Percentiles rank a stretch among this genome's conserved stretches.
Conservation (phyloP, 2,888 invertebrate species). For the Flabesymbios commensalis region DNA sequence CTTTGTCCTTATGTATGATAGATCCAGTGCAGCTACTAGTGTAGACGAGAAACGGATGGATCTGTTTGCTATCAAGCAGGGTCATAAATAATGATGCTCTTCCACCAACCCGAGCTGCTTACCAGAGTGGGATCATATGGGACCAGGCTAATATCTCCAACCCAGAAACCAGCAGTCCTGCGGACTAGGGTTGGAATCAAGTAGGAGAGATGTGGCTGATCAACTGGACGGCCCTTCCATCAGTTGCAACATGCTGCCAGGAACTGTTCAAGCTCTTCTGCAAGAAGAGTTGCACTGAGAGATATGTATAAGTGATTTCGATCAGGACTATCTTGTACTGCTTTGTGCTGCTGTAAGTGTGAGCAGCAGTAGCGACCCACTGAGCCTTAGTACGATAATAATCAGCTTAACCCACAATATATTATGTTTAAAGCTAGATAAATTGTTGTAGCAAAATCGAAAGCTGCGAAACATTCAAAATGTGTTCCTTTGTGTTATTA, state of each 20-base stretch:
- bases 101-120: conserved; percentile 24
- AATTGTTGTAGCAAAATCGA: no score
- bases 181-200: conserved; percentile 1
- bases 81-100: conserved; percentile 29
- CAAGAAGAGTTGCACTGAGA: background rate
- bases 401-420: no score
- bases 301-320: background rate
- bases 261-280: background rate
- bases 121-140: conserved; percentile 29
- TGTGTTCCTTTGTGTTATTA: no score
- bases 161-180: background rate
- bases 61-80: conserved; percentile 37
- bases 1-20: conserved; percentile 36
- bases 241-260: background rate
- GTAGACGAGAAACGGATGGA: conserved; percentile 32
- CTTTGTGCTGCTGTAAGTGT: conserved; percentile 1
- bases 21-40: conserved; percentile 21
- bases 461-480: no score
- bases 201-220: background rate
- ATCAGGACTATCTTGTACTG: background rate
- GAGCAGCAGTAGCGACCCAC: no score
- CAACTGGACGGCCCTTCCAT: background rate
- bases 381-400: no score
- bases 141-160: conserved; percentile 4
- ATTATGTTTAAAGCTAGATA: no score